Conservation (phyloP, 2,113 vertebrate species). For the Phaetusa simplex region DNA sequence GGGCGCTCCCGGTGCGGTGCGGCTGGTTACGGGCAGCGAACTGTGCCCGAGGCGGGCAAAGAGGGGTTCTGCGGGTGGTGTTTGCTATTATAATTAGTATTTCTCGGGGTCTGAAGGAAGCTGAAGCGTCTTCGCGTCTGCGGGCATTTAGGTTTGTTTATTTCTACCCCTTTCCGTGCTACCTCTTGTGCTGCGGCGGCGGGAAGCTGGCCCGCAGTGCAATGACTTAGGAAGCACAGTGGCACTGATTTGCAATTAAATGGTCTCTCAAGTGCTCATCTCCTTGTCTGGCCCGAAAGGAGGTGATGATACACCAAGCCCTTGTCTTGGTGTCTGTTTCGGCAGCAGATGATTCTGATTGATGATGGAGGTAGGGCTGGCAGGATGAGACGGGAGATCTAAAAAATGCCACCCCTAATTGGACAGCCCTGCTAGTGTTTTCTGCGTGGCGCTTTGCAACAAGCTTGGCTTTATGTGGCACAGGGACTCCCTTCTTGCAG, state of each 20-base stretch:
- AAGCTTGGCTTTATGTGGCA: not conserved
- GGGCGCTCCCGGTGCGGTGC: not conserved
- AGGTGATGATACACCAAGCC: not conserved
- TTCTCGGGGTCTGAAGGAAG: no score
- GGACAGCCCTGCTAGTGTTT: not conserved
- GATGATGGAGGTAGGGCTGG: not conserved
- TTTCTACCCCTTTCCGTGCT: not conserved
- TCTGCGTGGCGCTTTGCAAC: not conserved
- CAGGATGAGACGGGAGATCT: not conserved
- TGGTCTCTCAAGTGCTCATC: not conserved
- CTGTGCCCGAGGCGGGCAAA: fast-evolving
- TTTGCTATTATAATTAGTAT: fast-evolving
- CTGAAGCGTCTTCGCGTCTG: not conserved
- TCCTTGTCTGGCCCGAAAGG: not conserved
- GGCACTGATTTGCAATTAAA: not conserved
- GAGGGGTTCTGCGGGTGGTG: fast-evolving
- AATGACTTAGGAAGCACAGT: fast-evolving
- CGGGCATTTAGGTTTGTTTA: fast-evolving
- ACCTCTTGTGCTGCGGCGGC: not conserved
- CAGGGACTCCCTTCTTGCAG: not conserved
- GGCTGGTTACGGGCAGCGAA: fast-evolving
- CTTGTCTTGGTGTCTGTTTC: not conserved
- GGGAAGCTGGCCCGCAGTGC: not conserved
- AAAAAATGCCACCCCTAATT: not conserved
- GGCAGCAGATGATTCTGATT: not conserved